Base-by-base conservation (phyloP, 2,888 invertebrate genomes). In the Lasius fuliginosus region DNA sequence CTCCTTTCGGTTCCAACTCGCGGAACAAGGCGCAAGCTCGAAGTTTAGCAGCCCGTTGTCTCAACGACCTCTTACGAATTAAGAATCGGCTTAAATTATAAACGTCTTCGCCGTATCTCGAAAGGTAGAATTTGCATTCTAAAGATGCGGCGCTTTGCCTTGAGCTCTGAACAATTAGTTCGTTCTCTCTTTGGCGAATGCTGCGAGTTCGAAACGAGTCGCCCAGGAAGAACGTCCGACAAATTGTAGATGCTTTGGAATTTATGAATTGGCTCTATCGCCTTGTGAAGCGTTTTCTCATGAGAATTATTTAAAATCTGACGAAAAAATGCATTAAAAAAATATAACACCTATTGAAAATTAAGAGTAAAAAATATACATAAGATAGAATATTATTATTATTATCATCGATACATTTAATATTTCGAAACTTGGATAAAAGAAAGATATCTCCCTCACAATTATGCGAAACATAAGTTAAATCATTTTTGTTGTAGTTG, bases 101-200 rank as follows among this genome's bases (percentile, higher is more conserved):
- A 56, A 64, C 77, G 60, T 36, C 12, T 27, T 11, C 33, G 46
- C 11, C 73, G 42, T 68, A 65, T 69, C 49, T 64, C 40, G 71
- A 77, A 79, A 67, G 42, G 60, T 27, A 18, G 60, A 65, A 88
- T 89, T 89, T 88, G 76, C 91, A 88, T 86, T 85, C 76, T 77
- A 89, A 85, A 86, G 85, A 67, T 56, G 40, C 40, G 64, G 69
- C 42, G 62, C 64, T 56, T 30, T 60, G 68, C 36, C 30, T 73
- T 82, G 81, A 84, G 68, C 85, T 67, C 53, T 36, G 86, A 87
- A 87, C 89, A 90, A 89, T 86, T 89, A 83, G 81, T 86, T 86
- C 82, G 60, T 71, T 12, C 58, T 67, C 40, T 83, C 86, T 84
- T 85, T 84, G 89, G 82, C 81, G 76, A 65, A 62, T 64, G n/a